Base-by-base conservation (phyloP, 2,797 vertebrate genomes). In the Lithobates pipiens region DNA sequence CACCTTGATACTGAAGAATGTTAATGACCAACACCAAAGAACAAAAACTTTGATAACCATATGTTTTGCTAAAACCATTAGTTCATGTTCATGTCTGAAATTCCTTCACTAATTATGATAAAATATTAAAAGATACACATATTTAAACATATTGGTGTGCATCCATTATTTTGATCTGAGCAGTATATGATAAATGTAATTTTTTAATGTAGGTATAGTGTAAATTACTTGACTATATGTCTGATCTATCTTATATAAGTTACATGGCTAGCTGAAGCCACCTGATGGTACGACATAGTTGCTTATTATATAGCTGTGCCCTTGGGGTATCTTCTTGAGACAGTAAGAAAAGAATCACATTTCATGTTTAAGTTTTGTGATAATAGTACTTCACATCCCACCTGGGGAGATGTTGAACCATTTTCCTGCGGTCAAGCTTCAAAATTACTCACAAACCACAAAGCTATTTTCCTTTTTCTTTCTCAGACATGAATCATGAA, bases 301-400 rank as follows among this genome's bases (percentile, higher is more conserved):
- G 44, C 25, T 39, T 27, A 39, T 65, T 15, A 27, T 65, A 63
- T 36, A n/a, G 36, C 57, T 15, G 3, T n/a, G 21, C 18, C 46
- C n/a, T 39, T 77, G n/a, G 57, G 54, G 76, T 39, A 25, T 63
- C 34, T 65, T 39, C 36, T 44, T 25, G 34, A 46, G 25, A 6
- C 25, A 46, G 21, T 65, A 25, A 77, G n/a, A 36, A 77, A 77
- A 36, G 32, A 61, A 39, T 65, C 61, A 65, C 63, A 39, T 27
- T 42, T 29, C 18, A 23, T 61, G 32, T 36, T 46, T 27, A 79
- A 34, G 25, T 18, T 68, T n/a, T 70, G 44, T 79, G 65, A 34
- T 32, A 27, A 79, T 16, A 34, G 67, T 32, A 32, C 42, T 79
- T 79, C 29, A 29, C 32, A 79, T 79, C 27, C 10, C 77, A 79